phyloP scores from a whole-genome alignment of 2,888 invertebrate species.

The Timema podura region DNA sequence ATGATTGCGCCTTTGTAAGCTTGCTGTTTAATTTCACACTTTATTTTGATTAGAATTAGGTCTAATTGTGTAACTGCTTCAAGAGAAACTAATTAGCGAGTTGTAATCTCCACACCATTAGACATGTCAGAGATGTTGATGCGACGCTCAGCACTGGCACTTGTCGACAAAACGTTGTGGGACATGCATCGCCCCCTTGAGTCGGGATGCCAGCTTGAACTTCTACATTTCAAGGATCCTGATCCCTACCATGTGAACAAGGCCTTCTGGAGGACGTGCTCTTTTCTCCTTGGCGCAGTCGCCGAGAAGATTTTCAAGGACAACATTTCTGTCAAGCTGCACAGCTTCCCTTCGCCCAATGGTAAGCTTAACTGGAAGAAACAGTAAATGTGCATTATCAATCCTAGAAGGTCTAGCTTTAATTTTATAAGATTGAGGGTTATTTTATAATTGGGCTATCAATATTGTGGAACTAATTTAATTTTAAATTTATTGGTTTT shows the following conservation, averaged over 20 bases:
- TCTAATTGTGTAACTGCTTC: too few relatives aligned
- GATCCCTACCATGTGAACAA: constrained; percentile 63
- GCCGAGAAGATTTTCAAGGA: constrained; percentile 76
- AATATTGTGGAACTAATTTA: too few relatives aligned
- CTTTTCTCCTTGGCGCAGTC: constrained; percentile 80
- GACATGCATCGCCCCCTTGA: constrained; percentile 87
- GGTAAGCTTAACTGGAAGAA: too few relatives aligned
- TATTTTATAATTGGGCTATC: too few relatives aligned
- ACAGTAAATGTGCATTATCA: too few relatives aligned
- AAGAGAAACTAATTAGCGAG: constrained; percentile 12
- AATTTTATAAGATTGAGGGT: too few relatives aligned
- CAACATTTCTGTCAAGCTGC: constrained; percentile 66
- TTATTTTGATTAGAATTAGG: too few relatives aligned
- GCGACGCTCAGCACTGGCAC: constrained; percentile 70
- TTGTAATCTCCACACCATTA: too few relatives aligned
- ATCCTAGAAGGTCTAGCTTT: too few relatives aligned
- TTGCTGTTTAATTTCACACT: too few relatives aligned
- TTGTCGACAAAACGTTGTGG: constrained; percentile 79
- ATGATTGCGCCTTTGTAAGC: too few relatives aligned
- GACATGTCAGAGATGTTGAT: constrained; percentile 55
- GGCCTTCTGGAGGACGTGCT: constrained; percentile 91
- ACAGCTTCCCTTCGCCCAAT: constrained; percentile 88
- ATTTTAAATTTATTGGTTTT: too few relatives aligned
- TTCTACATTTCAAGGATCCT: constrained; percentile 60
- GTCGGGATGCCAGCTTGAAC: constrained; percentile 55